Conservation (phyloP, 2,113 vertebrate species). For the Chionis minor region DNA sequence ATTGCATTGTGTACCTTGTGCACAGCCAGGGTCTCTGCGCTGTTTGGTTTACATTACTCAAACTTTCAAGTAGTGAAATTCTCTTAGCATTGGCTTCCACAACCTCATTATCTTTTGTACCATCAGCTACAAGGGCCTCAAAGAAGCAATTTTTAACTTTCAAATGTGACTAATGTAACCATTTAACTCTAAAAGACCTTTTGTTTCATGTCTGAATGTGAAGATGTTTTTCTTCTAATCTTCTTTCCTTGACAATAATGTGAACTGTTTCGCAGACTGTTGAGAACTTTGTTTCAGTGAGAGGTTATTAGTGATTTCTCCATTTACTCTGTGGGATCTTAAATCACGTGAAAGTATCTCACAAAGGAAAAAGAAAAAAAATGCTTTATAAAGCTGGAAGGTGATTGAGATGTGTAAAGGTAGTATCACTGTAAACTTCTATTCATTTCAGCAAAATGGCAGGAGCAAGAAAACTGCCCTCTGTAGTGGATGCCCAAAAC, state of each 20-base stretch:
- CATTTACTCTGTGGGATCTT: neutral
- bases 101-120: conserved; percentile 40
- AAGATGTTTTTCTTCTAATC: conserved; percentile 25
- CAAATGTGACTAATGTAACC: conserved; percentile 23
- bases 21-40: conserved; percentile 48
- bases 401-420: neutral
- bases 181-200: conserved; percentile 37
- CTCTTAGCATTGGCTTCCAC: conserved; percentile 24
- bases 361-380: neutral
- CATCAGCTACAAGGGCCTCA: conserved; percentile 32
- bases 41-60: conserved; percentile 62
- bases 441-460: neutral
- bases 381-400: neutral
- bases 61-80: conserved; percentile 42
- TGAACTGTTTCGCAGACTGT: neutral
- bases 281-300: neutral
- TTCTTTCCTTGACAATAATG: conserved; percentile 22
- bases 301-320: neutral
- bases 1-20: conserved; percentile 58
- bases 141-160: conserved; percentile 50
- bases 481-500: rapidly evolving
- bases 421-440: neutral
- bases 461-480: neutral
- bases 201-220: conserved; percentile 23
- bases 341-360: neutral